Base-by-base conservation (phyloP, 2,888 invertebrate genomes). In the Leucoma salicis region DNA sequence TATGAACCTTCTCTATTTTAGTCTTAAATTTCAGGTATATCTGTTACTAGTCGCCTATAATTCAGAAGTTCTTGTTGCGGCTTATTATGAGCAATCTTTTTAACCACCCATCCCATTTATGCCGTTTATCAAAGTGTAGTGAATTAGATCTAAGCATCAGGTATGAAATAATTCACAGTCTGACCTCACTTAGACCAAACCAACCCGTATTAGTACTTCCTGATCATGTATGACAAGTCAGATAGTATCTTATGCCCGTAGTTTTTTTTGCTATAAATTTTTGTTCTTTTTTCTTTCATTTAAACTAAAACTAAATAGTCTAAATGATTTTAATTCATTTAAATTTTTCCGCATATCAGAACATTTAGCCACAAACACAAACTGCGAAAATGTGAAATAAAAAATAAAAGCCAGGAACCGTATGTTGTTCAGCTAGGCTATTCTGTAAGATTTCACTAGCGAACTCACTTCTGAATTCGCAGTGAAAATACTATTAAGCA, bases 171-270 rank as follows among this genome's bases (percentile, higher is more conserved):
- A n/a, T n/a, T n/a, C 21, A 4, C 21, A 8, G 21, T 21, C 28
- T 41, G 42, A 33, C 33, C 33, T 21, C 28, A 29, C 33, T 37
- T 14, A 12, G 21, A 33, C 37, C 36, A 14, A 16, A 29, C 34
- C 21, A 29, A 40, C 39, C 21, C 12, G 29, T 29, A 12, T 33
- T 33, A 33, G 33, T 7, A 42, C 42, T 42, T 37, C 42, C 37
- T 42, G 28, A 33, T 36, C 21, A 28, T 28, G 21, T 14, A 27
- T 10, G 28, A 27, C 31, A 18, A 32, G 33, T n/a, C 28, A 15
- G 37, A 33, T 42, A 15, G 12, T 18, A 27, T 33, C 21, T 36
- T 13, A 12, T 42, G 11, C 27, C 16, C 16, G 35, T 33, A 24
- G 14, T 6, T 12, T 7, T 27, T 27, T 21, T 8, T 21, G 8